Conservation (phyloP, 2,888 invertebrate genomes). For the Pardosa pseudoannulata region DNA sequence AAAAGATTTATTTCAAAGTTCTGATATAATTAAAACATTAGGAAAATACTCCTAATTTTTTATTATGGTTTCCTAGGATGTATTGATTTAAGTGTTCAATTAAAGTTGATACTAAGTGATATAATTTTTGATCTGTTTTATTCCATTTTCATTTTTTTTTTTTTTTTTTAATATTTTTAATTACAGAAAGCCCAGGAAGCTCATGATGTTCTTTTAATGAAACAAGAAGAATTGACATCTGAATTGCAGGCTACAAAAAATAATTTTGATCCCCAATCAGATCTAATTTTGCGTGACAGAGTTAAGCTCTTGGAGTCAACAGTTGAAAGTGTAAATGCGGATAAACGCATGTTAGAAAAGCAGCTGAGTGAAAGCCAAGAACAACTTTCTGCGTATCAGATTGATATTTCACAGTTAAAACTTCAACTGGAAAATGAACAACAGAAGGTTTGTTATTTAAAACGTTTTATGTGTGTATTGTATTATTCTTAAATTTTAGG, state of each 20-base stretch:
- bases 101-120: too few species aligned
- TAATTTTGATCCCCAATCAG: conserved; percentile 80
- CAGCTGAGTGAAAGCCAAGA: conserved; percentile 84
- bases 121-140: too few species aligned
- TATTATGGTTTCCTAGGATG: too few species aligned
- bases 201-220: conserved; percentile 84
- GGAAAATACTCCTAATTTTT: too few species aligned
- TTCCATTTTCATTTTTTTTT: too few species aligned
- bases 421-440: conserved; percentile 89
- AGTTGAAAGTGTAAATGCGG: conserved; percentile 85
- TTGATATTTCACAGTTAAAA: conserved; percentile 87
- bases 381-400: conserved; percentile 85
- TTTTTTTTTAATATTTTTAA: too few species aligned
- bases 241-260: conserved; percentile 84
- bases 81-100: too few species aligned
- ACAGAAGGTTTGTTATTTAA: too few species aligned
- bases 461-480: too few species aligned
- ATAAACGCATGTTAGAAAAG: conserved; percentile 85
- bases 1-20: too few species aligned
- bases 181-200: conserved; percentile 86
- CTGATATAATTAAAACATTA: too few species aligned
- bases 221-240: conserved; percentile 87
- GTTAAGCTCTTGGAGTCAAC: conserved; percentile 84
- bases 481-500: too few species aligned
- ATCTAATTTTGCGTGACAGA: conserved; percentile 85